Conservation (phyloP, 2,888 invertebrate species). For the Lithosia quadra region DNA sequence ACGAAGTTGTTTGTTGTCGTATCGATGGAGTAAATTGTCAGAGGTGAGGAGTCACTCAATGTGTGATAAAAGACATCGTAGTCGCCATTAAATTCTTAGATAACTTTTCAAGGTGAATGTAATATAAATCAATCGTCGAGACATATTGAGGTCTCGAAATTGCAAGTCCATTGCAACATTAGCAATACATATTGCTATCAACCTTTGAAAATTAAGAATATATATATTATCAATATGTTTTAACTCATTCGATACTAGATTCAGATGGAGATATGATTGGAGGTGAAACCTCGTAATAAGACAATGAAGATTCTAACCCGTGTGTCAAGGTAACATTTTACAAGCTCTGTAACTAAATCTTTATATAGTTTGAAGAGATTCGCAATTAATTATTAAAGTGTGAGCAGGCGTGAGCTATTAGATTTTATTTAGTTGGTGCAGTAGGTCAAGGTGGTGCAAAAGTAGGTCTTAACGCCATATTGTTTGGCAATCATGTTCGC, state of each 20-base stretch:
- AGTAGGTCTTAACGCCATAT: conserved; percentile 43
- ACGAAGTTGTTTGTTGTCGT: background rate
- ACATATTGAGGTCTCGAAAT: conserved; percentile 10
- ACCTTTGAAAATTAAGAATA: background rate
- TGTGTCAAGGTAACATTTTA: conserved; percentile 39
- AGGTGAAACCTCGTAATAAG: conserved; percentile 25
- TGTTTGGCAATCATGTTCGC: conserved; percentile 51
- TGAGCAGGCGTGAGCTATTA: conserved; percentile 46
- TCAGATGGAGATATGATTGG: conserved; percentile 14
- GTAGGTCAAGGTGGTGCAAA: conserved; percentile 53
- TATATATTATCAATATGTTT: background rate
- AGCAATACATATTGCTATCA: conserved; percentile 1
- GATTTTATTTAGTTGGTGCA: conserved; percentile 47
- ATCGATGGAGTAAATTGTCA: conserved; percentile 4
- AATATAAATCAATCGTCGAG: conserved; percentile 14
- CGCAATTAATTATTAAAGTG: conserved; percentile 43
- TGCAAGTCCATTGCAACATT: conserved; percentile 11
- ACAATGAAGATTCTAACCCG: conserved; percentile 42
- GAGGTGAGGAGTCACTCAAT: background rate
- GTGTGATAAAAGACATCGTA: conserved; percentile 5
- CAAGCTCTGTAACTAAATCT: conserved; percentile 2
- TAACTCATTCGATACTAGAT: background rate
- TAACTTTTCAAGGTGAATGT: conserved; percentile 13
- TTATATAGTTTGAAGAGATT: conserved; percentile 23
- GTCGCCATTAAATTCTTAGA: conserved; percentile 13